Evolutionary conservation across 1,140 invertebrate genomes (phyloP).

Genomic region (Drosophila lacertosa): DNA sequence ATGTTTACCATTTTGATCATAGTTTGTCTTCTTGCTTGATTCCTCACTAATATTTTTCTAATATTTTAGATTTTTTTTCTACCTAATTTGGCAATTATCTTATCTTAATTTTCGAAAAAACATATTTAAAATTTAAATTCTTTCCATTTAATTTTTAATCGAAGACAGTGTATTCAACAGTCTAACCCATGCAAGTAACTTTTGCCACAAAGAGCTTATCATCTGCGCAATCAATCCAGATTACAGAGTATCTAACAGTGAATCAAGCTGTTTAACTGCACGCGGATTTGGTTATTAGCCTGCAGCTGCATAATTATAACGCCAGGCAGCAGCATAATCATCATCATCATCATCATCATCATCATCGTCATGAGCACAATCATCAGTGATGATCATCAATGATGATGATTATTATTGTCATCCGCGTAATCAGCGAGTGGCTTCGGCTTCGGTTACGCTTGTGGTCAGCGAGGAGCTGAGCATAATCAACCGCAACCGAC

Average conservation of each 20-base stretch:
- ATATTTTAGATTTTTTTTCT: no score
- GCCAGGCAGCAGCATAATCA: constrained; percentile 43
- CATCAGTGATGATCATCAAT: constrained; percentile 44
- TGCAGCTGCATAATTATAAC: constrained; percentile 55
- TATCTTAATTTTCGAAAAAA: no score
- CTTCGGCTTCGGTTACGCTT: constrained; percentile 61
- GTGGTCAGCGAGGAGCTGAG: constrained; percentile 46
- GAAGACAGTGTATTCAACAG: background rate
- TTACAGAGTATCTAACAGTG: constrained; percentile 4
- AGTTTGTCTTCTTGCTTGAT: no score
- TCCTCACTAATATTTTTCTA: no score
- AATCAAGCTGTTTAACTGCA: background rate
- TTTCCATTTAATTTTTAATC: no score
- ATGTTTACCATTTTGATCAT: no score
- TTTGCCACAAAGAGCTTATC: no score
- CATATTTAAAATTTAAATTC: no score
- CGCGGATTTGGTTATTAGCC: constrained; percentile 37
- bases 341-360: constrained; percentile 27
- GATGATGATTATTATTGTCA: constrained; percentile 45
- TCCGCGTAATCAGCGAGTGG: constrained; percentile 63
- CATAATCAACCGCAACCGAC: constrained; percentile 74
- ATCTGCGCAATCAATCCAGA: background rate
- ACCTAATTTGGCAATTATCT: no score
- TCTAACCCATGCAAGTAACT: background rate
- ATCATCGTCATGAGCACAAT: constrained; percentile 32